Evolutionary conservation across 2,888 invertebrate species (phyloP).

Genomic region (Resseliella maxima): DNA sequence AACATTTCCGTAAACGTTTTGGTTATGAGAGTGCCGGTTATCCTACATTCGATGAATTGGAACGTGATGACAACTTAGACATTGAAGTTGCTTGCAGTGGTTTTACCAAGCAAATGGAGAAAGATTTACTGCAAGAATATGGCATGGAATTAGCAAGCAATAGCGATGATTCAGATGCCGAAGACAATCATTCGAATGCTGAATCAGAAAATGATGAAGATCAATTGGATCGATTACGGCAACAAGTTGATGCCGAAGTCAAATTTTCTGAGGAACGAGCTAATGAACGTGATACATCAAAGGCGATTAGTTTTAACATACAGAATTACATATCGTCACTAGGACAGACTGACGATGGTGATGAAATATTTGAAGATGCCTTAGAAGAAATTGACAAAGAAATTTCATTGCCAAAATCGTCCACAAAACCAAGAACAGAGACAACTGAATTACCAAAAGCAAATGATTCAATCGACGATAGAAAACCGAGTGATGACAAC

Average conservation of each 20-base stretch:
- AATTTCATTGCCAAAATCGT: constrained; percentile 60
- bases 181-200: constrained; percentile 63
- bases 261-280: constrained; percentile 69
- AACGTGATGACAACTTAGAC: constrained; percentile 85
- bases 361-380: constrained; percentile 58
- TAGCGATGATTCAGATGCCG: constrained; percentile 63
- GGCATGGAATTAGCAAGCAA: constrained; percentile 69
- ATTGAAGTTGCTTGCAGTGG: constrained; percentile 92
- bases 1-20: constrained; percentile 91
- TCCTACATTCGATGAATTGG: constrained; percentile 81
- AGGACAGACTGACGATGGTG: constrained; percentile 60
- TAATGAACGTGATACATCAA: constrained; percentile 63
- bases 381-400: constrained; percentile 60
- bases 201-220: constrained; percentile 61
- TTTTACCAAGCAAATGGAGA: constrained; percentile 84
- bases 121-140: constrained; percentile 74
- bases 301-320: constrained; percentile 66
- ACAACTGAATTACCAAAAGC: constrained; percentile 56
- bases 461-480: constrained; percentile 60
- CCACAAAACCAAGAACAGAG: neutral
- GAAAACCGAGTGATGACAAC: constrained; percentile 59
- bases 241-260: constrained; percentile 65
- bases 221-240: constrained; percentile 63
- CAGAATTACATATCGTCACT: constrained; percentile 67
- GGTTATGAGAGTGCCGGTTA: constrained; percentile 85